These are phyloP conservation scores for Limnephilus marmoratus DNA, from an alignment of 2,888 invertebrate species.

Conservation along the genomic window DNA sequence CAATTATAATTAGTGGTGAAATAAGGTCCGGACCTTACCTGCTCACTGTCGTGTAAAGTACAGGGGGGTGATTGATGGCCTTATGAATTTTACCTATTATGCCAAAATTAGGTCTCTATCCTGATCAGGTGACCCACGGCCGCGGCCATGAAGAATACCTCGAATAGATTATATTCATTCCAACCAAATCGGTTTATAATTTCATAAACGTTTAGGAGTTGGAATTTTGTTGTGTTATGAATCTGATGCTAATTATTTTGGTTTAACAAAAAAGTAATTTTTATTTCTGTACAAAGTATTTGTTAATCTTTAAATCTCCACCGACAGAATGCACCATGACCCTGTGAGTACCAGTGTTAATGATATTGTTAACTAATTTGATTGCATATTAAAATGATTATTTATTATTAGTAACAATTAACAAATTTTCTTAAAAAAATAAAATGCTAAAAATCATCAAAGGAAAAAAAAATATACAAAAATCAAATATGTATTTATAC, in stretches of 20 bases:
- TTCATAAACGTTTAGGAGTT: not conserved
- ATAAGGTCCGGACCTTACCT: constrained; percentile 52
- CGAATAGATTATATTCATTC: constrained; percentile 32
- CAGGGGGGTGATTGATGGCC: constrained; percentile 59
- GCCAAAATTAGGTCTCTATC: constrained; percentile 60
- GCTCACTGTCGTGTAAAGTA: constrained; percentile 52
- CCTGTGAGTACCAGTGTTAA: too few species aligned
- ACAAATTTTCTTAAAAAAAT: too few species aligned
- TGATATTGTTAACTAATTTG: too few species aligned
- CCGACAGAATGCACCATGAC: too few species aligned
- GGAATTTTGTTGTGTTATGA: not conserved
- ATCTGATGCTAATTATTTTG: not conserved
- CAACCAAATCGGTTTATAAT: constrained; percentile 50
- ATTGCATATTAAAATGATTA: too few species aligned
- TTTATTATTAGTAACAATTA: too few species aligned
- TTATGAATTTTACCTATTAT: constrained; percentile 59
- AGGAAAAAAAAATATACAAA: too few species aligned
- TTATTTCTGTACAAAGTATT: not conserved
- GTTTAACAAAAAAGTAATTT: not conserved
- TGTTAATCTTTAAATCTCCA: too few species aligned
- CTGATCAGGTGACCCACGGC: constrained; percentile 35
- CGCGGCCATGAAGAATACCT: not conserved
- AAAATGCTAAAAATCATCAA: too few species aligned
- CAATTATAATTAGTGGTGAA: constrained; percentile 1
- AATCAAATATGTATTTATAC: too few species aligned